Conservation (phyloP, 2,888 invertebrate species). For the Oxytorus armatus region DNA sequence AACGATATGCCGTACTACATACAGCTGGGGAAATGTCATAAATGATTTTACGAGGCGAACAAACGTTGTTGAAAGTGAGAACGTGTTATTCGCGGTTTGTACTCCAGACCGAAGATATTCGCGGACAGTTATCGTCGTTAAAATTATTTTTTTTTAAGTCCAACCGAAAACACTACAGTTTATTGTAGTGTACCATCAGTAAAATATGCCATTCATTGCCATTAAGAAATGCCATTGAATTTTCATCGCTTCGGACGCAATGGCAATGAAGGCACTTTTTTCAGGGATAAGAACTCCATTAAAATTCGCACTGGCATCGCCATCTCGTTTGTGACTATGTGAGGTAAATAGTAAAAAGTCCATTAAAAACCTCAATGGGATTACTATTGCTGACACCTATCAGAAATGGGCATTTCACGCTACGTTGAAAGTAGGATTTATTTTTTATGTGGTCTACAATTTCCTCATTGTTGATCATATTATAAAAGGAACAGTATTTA, state of each 20-base stretch:
- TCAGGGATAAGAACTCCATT: too few relatives aligned
- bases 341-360: too few relatives aligned
- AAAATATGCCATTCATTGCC: constrained; percentile 27
- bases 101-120: constrained; percentile 23
- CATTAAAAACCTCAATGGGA: too few relatives aligned
- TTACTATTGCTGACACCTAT: too few relatives aligned
- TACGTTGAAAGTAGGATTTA: too few relatives aligned
- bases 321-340: too few relatives aligned
- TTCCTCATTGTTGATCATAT: too few relatives aligned
- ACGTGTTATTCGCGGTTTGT: constrained; percentile 58
- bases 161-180: constrained; percentile 18
- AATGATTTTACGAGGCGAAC: constrained; percentile 75
- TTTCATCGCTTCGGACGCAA: background rate
- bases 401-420: too few relatives aligned
- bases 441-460: too few relatives aligned
- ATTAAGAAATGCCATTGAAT: constrained; percentile 8
- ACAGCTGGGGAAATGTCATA: constrained; percentile 70
- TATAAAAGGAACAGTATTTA: too few relatives aligned
- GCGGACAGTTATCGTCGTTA: constrained; percentile 21
- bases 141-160: constrained; percentile 19
- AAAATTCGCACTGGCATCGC: too few relatives aligned
- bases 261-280: too few relatives aligned
- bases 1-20: constrained; percentile 28
- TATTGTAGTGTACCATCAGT: constrained; percentile 26
- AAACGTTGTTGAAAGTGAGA: constrained; percentile 74